A percentile compares a stretch with the other conserved stretches of the same genome.
phyloP scores from a whole-genome alignment of 1,140 invertebrate genomes.

The Brachionus rotundiformis region DNA sequence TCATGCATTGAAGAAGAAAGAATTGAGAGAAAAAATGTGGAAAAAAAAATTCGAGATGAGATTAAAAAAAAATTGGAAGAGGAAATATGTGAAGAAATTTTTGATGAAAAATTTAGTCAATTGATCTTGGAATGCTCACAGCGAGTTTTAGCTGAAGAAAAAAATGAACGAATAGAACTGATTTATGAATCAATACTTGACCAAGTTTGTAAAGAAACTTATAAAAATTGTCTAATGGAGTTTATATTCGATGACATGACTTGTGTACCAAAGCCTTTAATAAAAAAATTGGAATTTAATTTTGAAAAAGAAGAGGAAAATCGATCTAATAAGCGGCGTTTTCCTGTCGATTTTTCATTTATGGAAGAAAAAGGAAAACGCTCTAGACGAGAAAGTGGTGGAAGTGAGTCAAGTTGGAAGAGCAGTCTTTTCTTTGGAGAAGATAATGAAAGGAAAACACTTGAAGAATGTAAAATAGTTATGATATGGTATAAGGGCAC shows the following conservation, averaged over 20 bases:
- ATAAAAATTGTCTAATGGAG: conserved; percentile 45
- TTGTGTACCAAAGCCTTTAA: not conserved
- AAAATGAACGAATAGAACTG: conserved; percentile 10
- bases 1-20: conserved; percentile 1
- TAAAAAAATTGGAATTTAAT: conserved; percentile 11
- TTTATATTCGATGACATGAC: conserved; percentile 39
- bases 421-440: not conserved
- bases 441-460: not conserved
- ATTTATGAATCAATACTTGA: not conserved
- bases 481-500: too few species aligned
- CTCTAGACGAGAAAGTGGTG: conserved; percentile 3
- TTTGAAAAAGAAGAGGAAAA: not conserved
- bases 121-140: conserved; percentile 44
- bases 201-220: not conserved
- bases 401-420: conserved; percentile 24
- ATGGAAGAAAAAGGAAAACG: conserved; percentile 3
- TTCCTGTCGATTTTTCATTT: not conserved
- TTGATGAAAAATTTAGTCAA: not conserved
- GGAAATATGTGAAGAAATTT: conserved; percentile 34
- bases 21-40: not conserved
- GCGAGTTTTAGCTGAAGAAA: not conserved
- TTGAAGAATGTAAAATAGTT: conserved; percentile 34
- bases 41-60: conserved; percentile 1
- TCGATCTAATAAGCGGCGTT: not conserved
- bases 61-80: conserved; percentile 8